A percentile compares a stretch with the other conserved stretches of the same genome.
phyloP scores from a whole-genome alignment of 2,797 vertebrate species.

The Onychomys arenicola region DNA sequence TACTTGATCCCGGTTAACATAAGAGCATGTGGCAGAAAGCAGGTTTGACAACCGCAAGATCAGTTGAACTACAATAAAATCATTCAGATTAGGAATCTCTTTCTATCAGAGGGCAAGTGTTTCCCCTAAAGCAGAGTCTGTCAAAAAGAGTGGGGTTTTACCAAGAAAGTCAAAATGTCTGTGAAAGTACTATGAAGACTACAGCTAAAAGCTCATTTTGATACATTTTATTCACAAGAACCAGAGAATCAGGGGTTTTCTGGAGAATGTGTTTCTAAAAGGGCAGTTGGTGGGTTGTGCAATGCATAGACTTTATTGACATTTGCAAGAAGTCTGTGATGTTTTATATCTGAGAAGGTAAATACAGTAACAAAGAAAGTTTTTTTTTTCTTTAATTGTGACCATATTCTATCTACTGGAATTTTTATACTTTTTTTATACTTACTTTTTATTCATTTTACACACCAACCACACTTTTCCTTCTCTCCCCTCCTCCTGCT shows the following conservation, averaged over 20 bases:
- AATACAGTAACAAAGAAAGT: neutral
- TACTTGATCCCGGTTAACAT: slow-evolving; percentile 40
- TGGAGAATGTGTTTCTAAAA: neutral
- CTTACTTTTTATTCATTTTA: no score
- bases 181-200: neutral
- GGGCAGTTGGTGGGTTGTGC: neutral
- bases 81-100: slow-evolving; percentile 6
- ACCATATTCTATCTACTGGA: neutral
- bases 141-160: neutral
- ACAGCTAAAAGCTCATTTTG: neutral
- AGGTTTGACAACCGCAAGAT: slow-evolving; percentile 21
- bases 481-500: no score
- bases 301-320: neutral
- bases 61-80: neutral
- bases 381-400: neutral
- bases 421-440: neutral
- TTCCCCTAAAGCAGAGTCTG: neutral
- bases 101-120: neutral
- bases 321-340: neutral
- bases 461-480: no score
- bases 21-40: slow-evolving; percentile 38
- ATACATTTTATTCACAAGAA: neutral
- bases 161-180: neutral
- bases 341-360: neutral
- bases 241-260: neutral